These are phyloP conservation scores for Sylvia borin DNA, from an alignment of 2,797 vertebrate genomes.

Conservation along the genomic window DNA sequence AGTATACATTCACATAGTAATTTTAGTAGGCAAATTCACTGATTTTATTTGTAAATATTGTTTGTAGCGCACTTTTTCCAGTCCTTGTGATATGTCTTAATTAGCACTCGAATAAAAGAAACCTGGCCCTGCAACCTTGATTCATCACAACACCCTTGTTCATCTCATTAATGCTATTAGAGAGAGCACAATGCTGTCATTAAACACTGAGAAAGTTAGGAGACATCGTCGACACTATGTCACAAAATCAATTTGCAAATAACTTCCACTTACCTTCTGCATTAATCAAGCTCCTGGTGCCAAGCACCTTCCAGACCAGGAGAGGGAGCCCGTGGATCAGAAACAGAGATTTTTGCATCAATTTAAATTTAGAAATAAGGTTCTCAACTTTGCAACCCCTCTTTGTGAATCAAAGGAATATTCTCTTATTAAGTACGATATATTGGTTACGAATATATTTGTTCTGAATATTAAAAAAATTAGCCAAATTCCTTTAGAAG, in stretches of 20 bases:
- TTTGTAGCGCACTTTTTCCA: neutral
- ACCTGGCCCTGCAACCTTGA: neutral
- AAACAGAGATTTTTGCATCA: neutral
- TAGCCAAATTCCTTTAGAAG: neutral
- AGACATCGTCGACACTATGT: neutral
- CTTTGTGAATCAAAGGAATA: neutral
- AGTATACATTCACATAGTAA: rapidly evolving
- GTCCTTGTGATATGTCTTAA: neutral
- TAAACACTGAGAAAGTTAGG: neutral
- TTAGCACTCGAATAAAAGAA: neutral
- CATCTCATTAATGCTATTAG: neutral
- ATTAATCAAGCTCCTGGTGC: neutral
- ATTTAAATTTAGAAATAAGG: neutral
- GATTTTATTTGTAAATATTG: neutral
- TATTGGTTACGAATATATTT: neutral
- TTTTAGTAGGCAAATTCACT: neutral
- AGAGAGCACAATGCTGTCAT: neutral
- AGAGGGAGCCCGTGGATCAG: conserved; percentile 72
- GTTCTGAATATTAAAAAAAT: neutral
- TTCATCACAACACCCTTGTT: neutral
- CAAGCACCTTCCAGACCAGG: conserved; percentile 24
- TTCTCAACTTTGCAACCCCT: neutral
- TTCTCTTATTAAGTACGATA: neutral
- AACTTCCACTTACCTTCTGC: neutral
- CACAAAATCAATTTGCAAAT: neutral